Evolutionary conservation across 2,888 invertebrate species (phyloP).

Genomic region (Sicus ferrugineus): DNA sequence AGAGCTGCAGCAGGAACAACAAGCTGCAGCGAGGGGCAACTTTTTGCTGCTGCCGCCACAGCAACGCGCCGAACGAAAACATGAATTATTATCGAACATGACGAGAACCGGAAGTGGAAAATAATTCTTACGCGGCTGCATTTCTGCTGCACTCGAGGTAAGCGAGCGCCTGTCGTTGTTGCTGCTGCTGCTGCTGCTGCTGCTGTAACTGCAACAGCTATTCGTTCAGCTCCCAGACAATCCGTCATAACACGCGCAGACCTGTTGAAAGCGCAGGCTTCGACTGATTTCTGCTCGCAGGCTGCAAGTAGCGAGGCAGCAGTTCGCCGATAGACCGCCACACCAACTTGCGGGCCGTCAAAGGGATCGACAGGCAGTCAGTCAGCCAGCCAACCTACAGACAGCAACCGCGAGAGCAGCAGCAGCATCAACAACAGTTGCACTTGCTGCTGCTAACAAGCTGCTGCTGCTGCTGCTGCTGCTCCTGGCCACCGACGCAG

Average conservation of each 20-base stretch:
- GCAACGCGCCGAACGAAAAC: conserved; percentile 8
- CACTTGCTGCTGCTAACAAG: conserved; percentile 33
- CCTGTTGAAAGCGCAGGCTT: conserved; percentile 13
- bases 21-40: background rate
- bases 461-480: background rate
- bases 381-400: background rate
- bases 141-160: background rate
- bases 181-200: conserved; percentile 19
- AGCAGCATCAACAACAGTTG: conserved; percentile 7
- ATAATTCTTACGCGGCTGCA: conserved; percentile 23
- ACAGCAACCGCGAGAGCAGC: background rate
- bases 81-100: conserved; percentile 30
- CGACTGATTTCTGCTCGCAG: conserved; percentile 35
- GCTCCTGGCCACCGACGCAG: conserved; percentile 32
- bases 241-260: background rate
- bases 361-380: background rate
- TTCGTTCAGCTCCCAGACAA: conserved; percentile 34
- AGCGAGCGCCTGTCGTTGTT: conserved; percentile 10
- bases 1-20: background rate
- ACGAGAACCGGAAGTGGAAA: conserved; percentile 33
- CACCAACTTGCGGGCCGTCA: too few relatives aligned
- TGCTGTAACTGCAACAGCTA: conserved; percentile 9
- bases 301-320: too few relatives aligned
- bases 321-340: too few relatives aligned
- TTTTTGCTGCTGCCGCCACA: background rate